These are phyloP conservation scores for Dastarcus helophoroides DNA, from an alignment of 2,888 invertebrate species.

Conservation along the genomic window DNA sequence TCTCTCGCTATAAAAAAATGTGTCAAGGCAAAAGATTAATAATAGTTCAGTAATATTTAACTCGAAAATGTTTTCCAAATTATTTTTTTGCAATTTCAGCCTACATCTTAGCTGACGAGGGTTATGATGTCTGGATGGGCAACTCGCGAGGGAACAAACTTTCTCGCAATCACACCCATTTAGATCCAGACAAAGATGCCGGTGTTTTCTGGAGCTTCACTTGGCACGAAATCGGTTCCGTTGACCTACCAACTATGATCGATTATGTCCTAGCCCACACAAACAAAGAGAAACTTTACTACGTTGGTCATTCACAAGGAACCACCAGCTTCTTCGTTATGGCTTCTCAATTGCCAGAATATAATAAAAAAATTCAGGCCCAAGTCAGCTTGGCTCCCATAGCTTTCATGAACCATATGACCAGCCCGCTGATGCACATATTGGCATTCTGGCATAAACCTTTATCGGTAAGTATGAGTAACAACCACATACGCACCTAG, in stretches of 20 bases:
- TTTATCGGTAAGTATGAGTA: constrained; percentile 18
- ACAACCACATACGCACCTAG: neutral
- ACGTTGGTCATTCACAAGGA: constrained; percentile 74
- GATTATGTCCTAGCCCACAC: constrained; percentile 55
- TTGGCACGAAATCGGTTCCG: constrained; percentile 72
- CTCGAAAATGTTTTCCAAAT: too few species aligned
- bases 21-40: too few species aligned
- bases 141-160: constrained; percentile 10
- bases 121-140: constrained; percentile 23
- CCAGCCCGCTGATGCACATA: constrained; percentile 25
- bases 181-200: constrained; percentile 18
- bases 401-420: constrained; percentile 47
- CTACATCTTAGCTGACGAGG: constrained; percentile 24
- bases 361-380: constrained; percentile 52
- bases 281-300: constrained; percentile 50
- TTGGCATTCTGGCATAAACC: constrained; percentile 18
- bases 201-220: constrained; percentile 40
- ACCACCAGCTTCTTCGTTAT: constrained; percentile 58
- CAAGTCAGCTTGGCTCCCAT: constrained; percentile 62
- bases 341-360: constrained; percentile 51
- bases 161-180: constrained; percentile 10
- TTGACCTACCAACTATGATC: constrained; percentile 74
- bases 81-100: constrained; percentile 12
- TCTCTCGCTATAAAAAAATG: too few species aligned
- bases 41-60: too few species aligned